Base-by-base conservation (phyloP, 2,797 vertebrate genomes). In the Stomatorhinus walkeri region DNA sequence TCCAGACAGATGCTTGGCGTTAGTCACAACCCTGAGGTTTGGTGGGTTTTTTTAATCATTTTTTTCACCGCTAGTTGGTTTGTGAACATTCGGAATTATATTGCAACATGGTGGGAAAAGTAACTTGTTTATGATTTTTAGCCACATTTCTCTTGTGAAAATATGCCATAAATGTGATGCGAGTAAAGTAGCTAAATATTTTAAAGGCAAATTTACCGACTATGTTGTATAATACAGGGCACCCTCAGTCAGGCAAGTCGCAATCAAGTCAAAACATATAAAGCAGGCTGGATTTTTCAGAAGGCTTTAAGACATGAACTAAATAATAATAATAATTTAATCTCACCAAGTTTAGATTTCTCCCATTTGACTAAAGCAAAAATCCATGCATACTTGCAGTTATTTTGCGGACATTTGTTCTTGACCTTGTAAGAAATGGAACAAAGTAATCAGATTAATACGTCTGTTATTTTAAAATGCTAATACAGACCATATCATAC, bases 11-110 rank as follows among this genome's bases (percentile, higher is more conserved):
- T 81, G 76, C 22, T 81, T 46, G 76, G 40, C 40, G 36, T 81
- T 81, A 81, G 40, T 81, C 76, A 81, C 76, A 81, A 81, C 40
- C 76, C 76, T 46, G 76, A 12, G 72, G 72, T 79, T 43, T 81
- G 40, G 16, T 81, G 4, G 32, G 0, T 40, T 76, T 19, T 79
- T 79, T 79, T 79, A 0, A 72, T 12, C 28, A 72, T 79, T 79
- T 79, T 79, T 81, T n/a, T 19, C 40, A 81, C 36, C 2, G 36
- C 72, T 19, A 79, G 36, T 46, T 81, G 72, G 72, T 79, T 46
- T 79, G 40, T 46, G 76, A 46, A 22, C 40, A 81, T 81, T 43
- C 2, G 16, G 76, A 81, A 46, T 81, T 22, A 81, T 46, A 81
- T 10, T 43, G 76, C 43, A 19, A 81, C 40, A 81, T 46, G 76